Base-by-base conservation (phyloP, 2,888 invertebrate species). In the Phymatocera aterrima region DNA sequence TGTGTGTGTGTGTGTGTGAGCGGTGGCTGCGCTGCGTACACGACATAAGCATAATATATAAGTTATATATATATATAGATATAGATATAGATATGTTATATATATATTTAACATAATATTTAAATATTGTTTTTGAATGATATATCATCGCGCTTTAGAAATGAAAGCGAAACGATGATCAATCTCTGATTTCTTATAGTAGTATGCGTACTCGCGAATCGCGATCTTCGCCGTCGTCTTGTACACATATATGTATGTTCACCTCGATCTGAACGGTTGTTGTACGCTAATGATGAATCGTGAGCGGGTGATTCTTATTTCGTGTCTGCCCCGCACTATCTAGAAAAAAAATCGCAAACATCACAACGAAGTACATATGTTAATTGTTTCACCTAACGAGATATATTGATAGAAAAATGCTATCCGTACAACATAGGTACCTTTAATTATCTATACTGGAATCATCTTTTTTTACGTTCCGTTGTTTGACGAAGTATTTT, bases 391-490 rank as follows among this genome's bases (percentile, higher is more conserved):
- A 60, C 60, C 5, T 6, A 31, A n/a, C 1, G 24, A n/a, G 51
- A n/a, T 51, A 15, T 51, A 51, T 5, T 51, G 31, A 5, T 60
- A 3, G 28, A 21, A n/a, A 28, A 60, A 40, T 21, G 8, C 5
- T 24, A 37, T 37, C 15, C 8, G 34, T 57, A 57, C 34, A 40
- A 40, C n/a, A n/a, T n/a, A n/a, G n/a, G n/a, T 75, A 78, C 31
- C 57, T 57, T 12, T 54, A 12, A 77, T 46, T 51, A 40, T 57
- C 24, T 31, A 80, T 80, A 72, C 34, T n/a, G 18, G 10, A 15
- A 34, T 51, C 72, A 72, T 81, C 57, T 83, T 77, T n/a, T n/a
- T n/a, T 83, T 89, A 88, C 81, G 85, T 85, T 83, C 83, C 86
- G 78, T 84, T 83, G 77, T 82, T 85, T 64, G 86, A 80, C 77